phyloP scores from a whole-genome alignment of 2,797 vertebrate genomes.

The Morus bassanus region DNA sequence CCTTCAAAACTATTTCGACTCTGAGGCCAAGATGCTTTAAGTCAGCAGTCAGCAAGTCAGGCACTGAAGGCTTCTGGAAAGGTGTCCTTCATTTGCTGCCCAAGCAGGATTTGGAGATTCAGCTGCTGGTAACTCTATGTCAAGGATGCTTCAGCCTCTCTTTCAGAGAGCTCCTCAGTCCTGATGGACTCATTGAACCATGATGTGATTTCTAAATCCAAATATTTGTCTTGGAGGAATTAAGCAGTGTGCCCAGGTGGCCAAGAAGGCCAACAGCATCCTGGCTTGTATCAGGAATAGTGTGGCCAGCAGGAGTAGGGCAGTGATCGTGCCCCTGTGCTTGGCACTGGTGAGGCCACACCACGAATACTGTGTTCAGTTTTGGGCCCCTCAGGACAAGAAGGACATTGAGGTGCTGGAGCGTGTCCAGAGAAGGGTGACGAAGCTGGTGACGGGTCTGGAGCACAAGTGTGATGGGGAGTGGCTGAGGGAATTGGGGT shows the following conservation, averaged over 20 bases:
- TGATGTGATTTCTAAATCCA: neutral
- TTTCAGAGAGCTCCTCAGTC: neutral
- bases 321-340: too few relatives aligned
- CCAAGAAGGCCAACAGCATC: too few relatives aligned
- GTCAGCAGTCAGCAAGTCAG: neutral
- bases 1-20: neutral
- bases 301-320: too few relatives aligned
- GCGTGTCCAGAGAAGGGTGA: too few relatives aligned
- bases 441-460: too few relatives aligned
- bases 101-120: neutral
- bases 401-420: too few relatives aligned
- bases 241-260: neutral
- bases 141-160: neutral
- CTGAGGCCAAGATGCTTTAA: neutral
- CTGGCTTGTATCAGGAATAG: too few relatives aligned
- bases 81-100: neutral
- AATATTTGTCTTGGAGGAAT: neutral
- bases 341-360: too few relatives aligned
- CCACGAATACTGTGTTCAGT: too few relatives aligned
- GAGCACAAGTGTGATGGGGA: too few relatives aligned
- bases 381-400: too few relatives aligned
- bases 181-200: neutral
- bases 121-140: neutral
- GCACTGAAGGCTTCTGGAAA: neutral
- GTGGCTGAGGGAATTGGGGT: too few relatives aligned